Evolutionary conservation across 2,888 invertebrate species (phyloP).

Genomic region (Geophilus truncorum): DNA sequence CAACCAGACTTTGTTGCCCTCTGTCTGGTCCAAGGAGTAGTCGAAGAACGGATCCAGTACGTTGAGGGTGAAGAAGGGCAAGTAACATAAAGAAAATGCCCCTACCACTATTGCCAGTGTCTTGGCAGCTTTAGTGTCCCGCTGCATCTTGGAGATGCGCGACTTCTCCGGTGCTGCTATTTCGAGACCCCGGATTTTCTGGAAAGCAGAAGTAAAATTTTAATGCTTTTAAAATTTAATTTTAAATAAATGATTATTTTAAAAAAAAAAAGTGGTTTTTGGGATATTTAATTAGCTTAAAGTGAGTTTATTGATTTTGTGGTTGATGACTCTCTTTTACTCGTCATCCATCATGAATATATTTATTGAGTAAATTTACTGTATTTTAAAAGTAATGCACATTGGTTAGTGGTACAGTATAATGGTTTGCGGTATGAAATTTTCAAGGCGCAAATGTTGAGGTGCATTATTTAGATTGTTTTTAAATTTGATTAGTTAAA

Average conservation of each 20-base stretch:
- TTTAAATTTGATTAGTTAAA: too few species aligned
- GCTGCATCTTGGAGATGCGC: conserved; percentile 57
- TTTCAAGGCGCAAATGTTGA: too few species aligned
- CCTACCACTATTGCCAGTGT: conserved; percentile 95
- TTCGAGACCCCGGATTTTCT: conserved; percentile 28
- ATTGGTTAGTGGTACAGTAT: too few species aligned
- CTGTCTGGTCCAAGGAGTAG: conserved; percentile 71
- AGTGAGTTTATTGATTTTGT: too few species aligned
- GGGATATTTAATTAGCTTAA: too few species aligned
- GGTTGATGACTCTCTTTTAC: too few species aligned
- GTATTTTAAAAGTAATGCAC: too few species aligned
- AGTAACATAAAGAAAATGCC: conserved; percentile 94
- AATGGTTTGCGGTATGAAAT: too few species aligned
- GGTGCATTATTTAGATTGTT: too few species aligned
- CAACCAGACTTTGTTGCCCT: conserved; percentile 62
- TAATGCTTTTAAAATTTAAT: too few species aligned
- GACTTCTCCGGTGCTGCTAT: conserved; percentile 38
- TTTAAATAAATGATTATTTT: not conserved
- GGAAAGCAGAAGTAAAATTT: not conserved
- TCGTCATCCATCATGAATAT: too few species aligned
- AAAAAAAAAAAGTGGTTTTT: not conserved
- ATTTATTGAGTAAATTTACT: too few species aligned
- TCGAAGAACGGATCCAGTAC: conserved; percentile 84
- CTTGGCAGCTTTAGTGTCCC: conserved; percentile 94
- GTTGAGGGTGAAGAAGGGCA: conserved; percentile 95